Evolutionary conservation across 2,888 invertebrate genomes (phyloP).

Genomic region (Pyrochroa serraticornis): DNA sequence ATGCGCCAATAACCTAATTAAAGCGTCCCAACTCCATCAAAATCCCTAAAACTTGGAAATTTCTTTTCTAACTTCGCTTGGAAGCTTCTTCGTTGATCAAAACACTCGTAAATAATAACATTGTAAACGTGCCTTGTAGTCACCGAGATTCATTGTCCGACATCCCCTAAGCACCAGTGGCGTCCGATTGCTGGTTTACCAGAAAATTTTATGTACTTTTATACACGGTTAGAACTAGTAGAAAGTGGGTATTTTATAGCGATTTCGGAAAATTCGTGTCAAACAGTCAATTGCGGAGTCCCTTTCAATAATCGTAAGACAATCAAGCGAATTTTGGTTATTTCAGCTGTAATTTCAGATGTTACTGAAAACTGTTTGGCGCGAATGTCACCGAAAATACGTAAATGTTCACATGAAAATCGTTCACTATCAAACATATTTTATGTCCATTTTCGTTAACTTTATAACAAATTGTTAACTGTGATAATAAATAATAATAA

Average conservation of each 20-base stretch:
- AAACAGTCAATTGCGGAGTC: constrained; percentile 1
- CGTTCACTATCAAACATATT: neutral
- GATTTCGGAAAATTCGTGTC: neutral
- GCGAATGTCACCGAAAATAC: too few relatives aligned
- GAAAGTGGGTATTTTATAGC: neutral
- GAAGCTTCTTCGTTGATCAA: too few relatives aligned
- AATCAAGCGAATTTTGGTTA: neutral
- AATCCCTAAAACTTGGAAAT: too few relatives aligned
- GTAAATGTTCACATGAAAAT: neutral
- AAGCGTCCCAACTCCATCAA: too few relatives aligned
- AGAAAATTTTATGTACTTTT: constrained; percentile 22
- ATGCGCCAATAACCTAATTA: too few relatives aligned
- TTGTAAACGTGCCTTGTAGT: too few relatives aligned
- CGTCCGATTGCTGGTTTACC: too few relatives aligned
- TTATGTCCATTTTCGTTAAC: constrained; percentile 8
- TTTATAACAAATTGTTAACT: constrained; percentile 23
- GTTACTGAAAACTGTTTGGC: too few relatives aligned
- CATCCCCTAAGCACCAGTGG: constrained; percentile 6
- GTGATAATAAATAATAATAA: constrained; percentile 24
- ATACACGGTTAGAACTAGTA: constrained; percentile 4
- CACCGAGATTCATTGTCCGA: constrained; percentile 3
- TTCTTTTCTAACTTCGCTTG: too few relatives aligned
- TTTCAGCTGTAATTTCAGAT: too few relatives aligned
- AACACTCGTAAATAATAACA: too few relatives aligned
- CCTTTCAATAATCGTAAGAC: neutral